Evolutionary conservation across 2,888 invertebrate genomes (phyloP), one percentile per base, ranked within the genome.

Genomic region (Drosophila dives): DNA sequence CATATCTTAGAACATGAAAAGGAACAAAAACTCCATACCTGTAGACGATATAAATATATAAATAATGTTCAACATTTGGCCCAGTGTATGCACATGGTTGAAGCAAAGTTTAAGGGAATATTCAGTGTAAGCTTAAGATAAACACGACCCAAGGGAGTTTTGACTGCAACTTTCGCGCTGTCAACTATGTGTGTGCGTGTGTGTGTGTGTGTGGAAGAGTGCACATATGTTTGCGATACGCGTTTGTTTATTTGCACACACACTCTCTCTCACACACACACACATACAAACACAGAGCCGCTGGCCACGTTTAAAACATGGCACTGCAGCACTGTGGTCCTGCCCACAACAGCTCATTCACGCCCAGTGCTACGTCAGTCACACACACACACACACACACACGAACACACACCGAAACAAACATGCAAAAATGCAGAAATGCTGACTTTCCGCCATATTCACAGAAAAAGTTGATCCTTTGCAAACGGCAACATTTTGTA

Each of bases 381-480:
- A 38, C 54, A 65, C 64, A 40, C 45, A 45, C 54, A 15, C 53
- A 38, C 23, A 40, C 53, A 33, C 48, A 42, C 8, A 65, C 48
- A 40, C 32, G 50, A 23, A 36, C 20, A 48, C 36, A 20, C n/a
- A 17, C 33, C 29, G 29, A 29, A 29, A 32, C 12, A 54, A 23
- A 29, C 11, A 54, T 17, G 33, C 51, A 42, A 23, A 36, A 20
- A 33, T 20, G 12, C 26, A 36, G 49, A 56, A 64, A 72, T 76
- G 65, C 72, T 80, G 89, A 84, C 89, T 84, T 86, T 86, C 78
- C 81, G 78, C 83, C 86, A 80, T 74, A 80, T 83, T 78, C 81
- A 66, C 63, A 67, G 67, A 53, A 72, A 84, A 84, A 88, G 86
- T 88, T 86, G 86, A 88, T 88, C 89, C 89, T 81, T 74, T 74